These are phyloP conservation scores for Brachypterus glaber DNA, from an alignment of 2,888 invertebrate species.

Conservation along the genomic window DNA sequence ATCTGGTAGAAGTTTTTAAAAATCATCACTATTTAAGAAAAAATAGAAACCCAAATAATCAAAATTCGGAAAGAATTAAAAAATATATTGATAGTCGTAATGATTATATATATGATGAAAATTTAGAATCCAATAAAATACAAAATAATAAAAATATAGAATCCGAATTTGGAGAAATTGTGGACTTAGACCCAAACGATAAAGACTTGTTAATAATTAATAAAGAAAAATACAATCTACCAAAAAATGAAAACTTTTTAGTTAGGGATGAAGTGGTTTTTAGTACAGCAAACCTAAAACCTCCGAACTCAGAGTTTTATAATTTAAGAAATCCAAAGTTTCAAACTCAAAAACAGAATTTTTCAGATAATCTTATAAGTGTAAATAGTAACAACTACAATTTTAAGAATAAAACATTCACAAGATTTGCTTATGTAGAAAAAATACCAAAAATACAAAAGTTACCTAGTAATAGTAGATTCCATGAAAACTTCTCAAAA, in stretches of 20 bases:
- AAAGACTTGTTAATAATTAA: no score
- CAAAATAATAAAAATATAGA: constrained; percentile 16
- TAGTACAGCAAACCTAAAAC: no score
- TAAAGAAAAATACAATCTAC: no score
- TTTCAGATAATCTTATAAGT: constrained; percentile 9
- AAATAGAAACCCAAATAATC: no score
- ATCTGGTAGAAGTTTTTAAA: constrained; percentile 11
- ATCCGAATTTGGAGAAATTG: constrained; percentile 21
- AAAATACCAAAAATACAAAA: constrained; percentile 17
- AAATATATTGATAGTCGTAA: no score
- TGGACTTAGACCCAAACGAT: constrained; percentile 4
- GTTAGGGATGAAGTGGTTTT: no score
- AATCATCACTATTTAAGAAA: constrained; percentile 6
- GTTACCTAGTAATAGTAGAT: background rate
- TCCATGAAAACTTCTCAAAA: background rate
- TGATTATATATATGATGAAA: background rate
- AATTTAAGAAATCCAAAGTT: constrained; percentile 17
- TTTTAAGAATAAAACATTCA: constrained; percentile 4
- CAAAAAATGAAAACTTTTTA: no score
- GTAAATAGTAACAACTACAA: constrained; percentile 13
- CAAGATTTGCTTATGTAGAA: constrained; percentile 15
- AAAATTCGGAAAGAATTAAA: no score
- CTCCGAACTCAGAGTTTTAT: no score
- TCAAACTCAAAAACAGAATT: constrained; percentile 12
- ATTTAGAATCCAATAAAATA: constrained; percentile 17